Base-by-base conservation (phyloP, 1,140 invertebrate species). In the Marisa cornuarietis region DNA sequence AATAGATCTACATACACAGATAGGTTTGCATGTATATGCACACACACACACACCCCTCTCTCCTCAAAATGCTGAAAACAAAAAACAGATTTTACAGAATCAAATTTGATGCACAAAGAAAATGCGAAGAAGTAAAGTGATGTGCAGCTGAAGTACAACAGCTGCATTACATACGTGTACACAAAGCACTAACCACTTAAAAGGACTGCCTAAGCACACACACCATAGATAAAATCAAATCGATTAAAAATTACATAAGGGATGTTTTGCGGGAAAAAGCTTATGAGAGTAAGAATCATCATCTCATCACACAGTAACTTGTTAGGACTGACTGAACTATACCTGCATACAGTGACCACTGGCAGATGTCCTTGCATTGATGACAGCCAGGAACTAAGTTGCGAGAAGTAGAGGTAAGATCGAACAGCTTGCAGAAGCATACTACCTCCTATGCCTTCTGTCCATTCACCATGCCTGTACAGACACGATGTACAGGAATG, bases 401-500 rank as follows among this genome's bases (percentile, higher is more conserved):
- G 97, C 0, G 97, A 98, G 92, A 99, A 99, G 92, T 98, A 96
- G n/a, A 98, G 93, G 89, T 97, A 96, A 10, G 97, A 98, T 75
- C 96, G 93, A 18, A 98, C 95, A n/a, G 97, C 97, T 90, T 96
- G 96, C 82, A 97, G 93, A 79, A 98, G 92, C 90, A 88, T 83
- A 74, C 84, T 82, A 1, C 85, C 83, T 24, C 84, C 79, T 16
- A 90, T 79, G 71, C 81, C 83, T 7, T 83, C 77, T n/a, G 78
- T 58, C 24, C 83, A 61, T 54, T 68, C 80, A 66, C 78, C 79
- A 66, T 85, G 84, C 76, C 82, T 81, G 78, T 42, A 18, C 26
- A 76, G 51, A 58, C 31, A 42, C 6, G 6, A 42, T 42, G 31
- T 42, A 42, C 2, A 42, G 3, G 31, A 42, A 42, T n/a, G n/a